phyloP scores from a whole-genome alignment of 2,888 invertebrate species.

The Volucella zonaria region DNA sequence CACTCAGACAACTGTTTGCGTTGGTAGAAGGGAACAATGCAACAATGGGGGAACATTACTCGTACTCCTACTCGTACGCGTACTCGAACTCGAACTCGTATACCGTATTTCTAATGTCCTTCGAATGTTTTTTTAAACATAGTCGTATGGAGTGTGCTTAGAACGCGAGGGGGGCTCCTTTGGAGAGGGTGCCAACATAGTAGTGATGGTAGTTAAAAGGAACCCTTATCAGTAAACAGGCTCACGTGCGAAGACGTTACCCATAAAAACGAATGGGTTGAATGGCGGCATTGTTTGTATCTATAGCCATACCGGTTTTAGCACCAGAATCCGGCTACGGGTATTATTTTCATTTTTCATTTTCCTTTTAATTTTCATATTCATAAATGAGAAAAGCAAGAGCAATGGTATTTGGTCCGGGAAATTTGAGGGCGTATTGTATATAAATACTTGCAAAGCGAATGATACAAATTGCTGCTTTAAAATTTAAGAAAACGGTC shows the following conservation, averaged over 20 bases:
- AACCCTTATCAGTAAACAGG: conserved; percentile 57
- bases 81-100: background rate
- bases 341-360: conserved; percentile 65
- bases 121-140: conserved; percentile 42
- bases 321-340: background rate
- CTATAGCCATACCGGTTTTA: no score
- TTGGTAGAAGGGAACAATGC: conserved; percentile 28
- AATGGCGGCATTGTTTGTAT: background rate
- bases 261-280: conserved; percentile 61
- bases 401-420: no score
- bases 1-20: conserved; percentile 21
- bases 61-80: no score
- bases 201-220: conserved; percentile 1
- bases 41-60: conserved; percentile 43
- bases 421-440: no score
- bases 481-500: conserved; percentile 43
- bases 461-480: conserved; percentile 42
- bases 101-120: conserved; percentile 64
- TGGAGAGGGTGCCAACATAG: no score
- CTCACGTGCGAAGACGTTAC: conserved; percentile 55
- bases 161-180: background rate
- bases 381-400: no score
- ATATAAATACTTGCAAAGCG: no score
- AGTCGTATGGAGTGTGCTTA: background rate
- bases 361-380: conserved; percentile 43